Base-by-base conservation (phyloP, 2,888 invertebrate genomes). In the Ctena decussata region DNA sequence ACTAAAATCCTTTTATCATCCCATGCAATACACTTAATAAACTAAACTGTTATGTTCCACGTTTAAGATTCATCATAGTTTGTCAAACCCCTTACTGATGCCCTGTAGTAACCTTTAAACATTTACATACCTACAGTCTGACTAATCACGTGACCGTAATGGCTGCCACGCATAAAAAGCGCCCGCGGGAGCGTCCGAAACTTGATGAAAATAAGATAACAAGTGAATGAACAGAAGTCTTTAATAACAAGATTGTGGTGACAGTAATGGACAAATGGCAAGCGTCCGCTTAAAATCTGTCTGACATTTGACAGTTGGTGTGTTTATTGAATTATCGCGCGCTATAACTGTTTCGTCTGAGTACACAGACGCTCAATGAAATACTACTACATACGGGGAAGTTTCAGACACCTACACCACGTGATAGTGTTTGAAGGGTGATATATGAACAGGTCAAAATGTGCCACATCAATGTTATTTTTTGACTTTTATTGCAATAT, bases 61-160 rank as follows among this genome's bases (percentile, higher is more conserved):
- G n/a, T n/a, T n/a, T n/a, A 44, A 8, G 21, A 35, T 65, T 65
- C 65, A 65, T 65, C 11, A 65, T 65, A 32, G 11, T n/a, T 65
- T 65, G 57, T 57, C 57, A 27, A 21, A 27, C 5, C 27, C 30
- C 24, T 3, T 30, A 57, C 57, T 57, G 57, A 27, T 57, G 57
- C 57, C 57, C 57, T 11, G 35, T 65, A 65, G 65, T 65, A 18
- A 35, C 65, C 65, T 57, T 27, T 65, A 65, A 65, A 65, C 35
- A 65, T 80, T 77, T 30, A 65, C 80, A 73, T 80, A 77, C 73
- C 76, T 77, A 39, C 65, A 84, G 73, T 80, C 80, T 84, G 75
- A 76, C 72, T 77, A 30, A 44, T 84, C 84, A 84, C 77, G 80
- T 84, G 84, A 80, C 57, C 41, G 46, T 72, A 72, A 41, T 77